Evolutionary conservation across 2,888 invertebrate genomes (phyloP).

Genomic region (Ophioninae sp.): DNA sequence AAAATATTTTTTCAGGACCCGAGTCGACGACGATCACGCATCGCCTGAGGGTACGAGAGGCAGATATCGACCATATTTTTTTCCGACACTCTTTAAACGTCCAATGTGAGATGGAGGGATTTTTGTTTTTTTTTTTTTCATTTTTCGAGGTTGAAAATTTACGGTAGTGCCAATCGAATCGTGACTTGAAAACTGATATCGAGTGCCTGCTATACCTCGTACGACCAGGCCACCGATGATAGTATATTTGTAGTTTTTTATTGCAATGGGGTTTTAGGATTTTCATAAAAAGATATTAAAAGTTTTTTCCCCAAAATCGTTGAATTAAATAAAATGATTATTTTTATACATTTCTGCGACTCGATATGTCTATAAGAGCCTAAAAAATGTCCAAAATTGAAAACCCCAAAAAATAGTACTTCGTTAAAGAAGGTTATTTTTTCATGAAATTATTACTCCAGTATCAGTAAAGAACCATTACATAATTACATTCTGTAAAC

Average conservation of each 20-base stretch:
- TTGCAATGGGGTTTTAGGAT: background rate
- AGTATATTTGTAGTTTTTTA: background rate
- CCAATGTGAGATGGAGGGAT: conserved; percentile 14
- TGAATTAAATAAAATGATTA: no score
- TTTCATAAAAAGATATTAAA: background rate
- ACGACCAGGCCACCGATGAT: no score
- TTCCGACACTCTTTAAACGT: conserved; percentile 26
- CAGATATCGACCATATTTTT: conserved; percentile 28
- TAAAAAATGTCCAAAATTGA: no score
- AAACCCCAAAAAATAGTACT: no score
- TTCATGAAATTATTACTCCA: no score
- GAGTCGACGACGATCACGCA: conserved; percentile 32
- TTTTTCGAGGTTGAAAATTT: conserved; percentile 17
- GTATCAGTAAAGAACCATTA: no score
- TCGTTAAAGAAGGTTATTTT: no score
- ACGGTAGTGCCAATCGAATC: background rate
- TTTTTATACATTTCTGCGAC: no score
- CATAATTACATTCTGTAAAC: no score
- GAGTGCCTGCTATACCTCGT: background rate
- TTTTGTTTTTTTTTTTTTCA: background rate
- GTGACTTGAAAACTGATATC: background rate
- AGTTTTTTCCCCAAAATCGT: no score
- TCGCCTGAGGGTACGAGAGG: conserved; percentile 35
- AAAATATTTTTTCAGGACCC: conserved; percentile 60
- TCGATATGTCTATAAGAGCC: no score